Conservation (phyloP, 1,140 invertebrate genomes). For the Drosophila oshimai region DNA sequence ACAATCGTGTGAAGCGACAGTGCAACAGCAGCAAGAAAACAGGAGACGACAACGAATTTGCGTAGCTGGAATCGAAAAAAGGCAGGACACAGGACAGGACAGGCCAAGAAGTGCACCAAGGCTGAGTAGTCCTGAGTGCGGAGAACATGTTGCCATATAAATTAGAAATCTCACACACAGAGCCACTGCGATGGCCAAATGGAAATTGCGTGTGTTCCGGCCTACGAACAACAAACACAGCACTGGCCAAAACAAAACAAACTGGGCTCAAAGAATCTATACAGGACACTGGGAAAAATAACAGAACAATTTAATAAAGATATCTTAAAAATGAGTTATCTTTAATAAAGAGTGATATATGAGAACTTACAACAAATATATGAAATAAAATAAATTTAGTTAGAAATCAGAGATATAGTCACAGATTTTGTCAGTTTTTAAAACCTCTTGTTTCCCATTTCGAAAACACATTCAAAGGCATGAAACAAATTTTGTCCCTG, state of each 20-base stretch:
- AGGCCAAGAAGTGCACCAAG: slow-evolving; percentile 57
- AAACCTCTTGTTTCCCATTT: not conserved
- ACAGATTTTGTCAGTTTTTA: no score
- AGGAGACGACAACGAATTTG: slow-evolving; percentile 49
- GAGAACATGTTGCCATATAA: slow-evolving; percentile 63
- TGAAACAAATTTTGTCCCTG: not conserved
- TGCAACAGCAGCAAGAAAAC: slow-evolving; percentile 38
- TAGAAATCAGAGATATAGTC: no score
- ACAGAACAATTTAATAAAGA: no score
- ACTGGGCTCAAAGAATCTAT: slow-evolving; percentile 2
- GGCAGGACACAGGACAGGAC: slow-evolving; percentile 38
- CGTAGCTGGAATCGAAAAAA: slow-evolving; percentile 64
- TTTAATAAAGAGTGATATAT: no score
- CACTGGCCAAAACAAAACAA: slow-evolving; percentile 27
- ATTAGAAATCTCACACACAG: slow-evolving; percentile 56
- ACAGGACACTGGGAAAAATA: not conserved
- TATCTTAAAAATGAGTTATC: no score
- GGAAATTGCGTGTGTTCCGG: slow-evolving; percentile 66
- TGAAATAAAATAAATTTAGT: no score
- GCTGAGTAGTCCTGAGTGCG: not conserved
- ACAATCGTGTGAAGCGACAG: slow-evolving; percentile 73
- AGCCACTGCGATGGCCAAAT: slow-evolving; percentile 43
- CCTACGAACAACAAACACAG: slow-evolving; percentile 22
- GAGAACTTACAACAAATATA: no score
- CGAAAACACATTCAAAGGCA: not conserved